Percentiles rank a stretch among this genome's conserved stretches.
phyloP scores from a whole-genome alignment of 2,888 invertebrate genomes.

The Dolichomitus sp. region DNA sequence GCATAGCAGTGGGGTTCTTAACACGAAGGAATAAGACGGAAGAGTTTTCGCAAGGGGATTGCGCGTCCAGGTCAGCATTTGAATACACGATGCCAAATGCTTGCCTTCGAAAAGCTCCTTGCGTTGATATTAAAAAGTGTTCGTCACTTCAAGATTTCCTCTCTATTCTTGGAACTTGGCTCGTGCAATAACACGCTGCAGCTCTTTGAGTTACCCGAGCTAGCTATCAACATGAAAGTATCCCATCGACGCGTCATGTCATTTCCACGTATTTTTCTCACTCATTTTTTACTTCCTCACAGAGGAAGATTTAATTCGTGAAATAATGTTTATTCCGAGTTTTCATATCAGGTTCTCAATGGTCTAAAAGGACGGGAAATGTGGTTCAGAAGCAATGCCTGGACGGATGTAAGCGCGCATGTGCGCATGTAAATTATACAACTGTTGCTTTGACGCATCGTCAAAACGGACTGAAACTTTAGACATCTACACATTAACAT shows the following conservation, averaged over 20 bases:
- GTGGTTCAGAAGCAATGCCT: too few species aligned
- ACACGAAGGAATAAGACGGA: constrained; percentile 47
- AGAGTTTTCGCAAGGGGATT: constrained; percentile 29
- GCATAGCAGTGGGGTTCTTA: constrained; percentile 14
- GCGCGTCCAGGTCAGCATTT: constrained; percentile 66
- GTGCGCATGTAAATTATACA: too few species aligned
- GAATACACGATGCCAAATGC: constrained; percentile 69
- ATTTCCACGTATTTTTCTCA: background rate
- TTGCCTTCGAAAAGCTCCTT: constrained; percentile 63
- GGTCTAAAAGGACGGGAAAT: too few species aligned
- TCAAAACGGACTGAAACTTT: too few species aligned
- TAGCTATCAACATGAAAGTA: background rate
- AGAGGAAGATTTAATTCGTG: background rate
- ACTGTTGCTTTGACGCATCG: too few species aligned
- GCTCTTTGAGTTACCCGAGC: background rate
- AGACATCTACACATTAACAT: too few species aligned
- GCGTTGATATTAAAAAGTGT: constrained; percentile 77
- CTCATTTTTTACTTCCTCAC: background rate
- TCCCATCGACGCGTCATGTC: background rate
- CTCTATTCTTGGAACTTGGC: constrained; percentile 70
- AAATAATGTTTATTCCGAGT: background rate
- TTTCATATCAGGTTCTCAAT: background rate
- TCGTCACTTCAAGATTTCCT: constrained; percentile 69
- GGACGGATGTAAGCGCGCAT: too few species aligned
- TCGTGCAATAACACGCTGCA: constrained; percentile 70